phyloP scores from a whole-genome alignment of 2,797 vertebrate genomes.

The Rhynchotus rufescens region DNA sequence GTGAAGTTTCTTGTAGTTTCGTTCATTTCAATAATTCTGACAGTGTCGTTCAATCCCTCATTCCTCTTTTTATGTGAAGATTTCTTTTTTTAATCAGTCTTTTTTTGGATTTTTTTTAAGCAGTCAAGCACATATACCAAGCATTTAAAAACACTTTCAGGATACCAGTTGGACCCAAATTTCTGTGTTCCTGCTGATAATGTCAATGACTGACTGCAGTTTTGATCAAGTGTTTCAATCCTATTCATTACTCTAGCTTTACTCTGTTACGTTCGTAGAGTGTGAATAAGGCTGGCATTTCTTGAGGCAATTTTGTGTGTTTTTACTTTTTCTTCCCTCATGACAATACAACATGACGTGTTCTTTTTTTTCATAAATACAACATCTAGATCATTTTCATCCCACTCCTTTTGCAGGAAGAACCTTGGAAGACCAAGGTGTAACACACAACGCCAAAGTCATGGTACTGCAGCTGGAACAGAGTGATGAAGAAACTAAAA shows the following conservation, averaged over 20 bases:
- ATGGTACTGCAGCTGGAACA: constrained; percentile 90
- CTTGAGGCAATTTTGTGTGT: not conserved
- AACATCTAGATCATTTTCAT: not conserved
- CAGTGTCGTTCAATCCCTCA: not conserved
- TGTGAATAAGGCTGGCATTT: not conserved
- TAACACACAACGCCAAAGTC: constrained; percentile 91
- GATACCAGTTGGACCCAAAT: not conserved
- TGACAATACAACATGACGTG: not conserved
- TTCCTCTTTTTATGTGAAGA: not conserved
- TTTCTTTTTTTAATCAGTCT: not conserved
- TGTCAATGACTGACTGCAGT: not conserved
- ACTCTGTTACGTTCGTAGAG: not conserved
- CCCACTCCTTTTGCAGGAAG: constrained; percentile 75
- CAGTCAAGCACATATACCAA: not conserved
- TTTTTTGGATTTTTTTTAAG: not conserved
- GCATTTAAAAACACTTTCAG: not conserved
- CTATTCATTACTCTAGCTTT: not conserved
- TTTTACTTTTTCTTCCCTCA: no score
- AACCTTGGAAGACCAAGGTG: constrained; percentile 87
- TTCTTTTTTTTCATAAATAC: not conserved
- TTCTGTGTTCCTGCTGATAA: not conserved
- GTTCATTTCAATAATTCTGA: not conserved
- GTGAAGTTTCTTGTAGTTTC: not conserved
- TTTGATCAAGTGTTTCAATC: not conserved
- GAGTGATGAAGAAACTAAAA: constrained; percentile 83